These are phyloP conservation scores for Thalassarche chlororhynchos DNA, from an alignment of 2,113 vertebrate genomes.

Conservation along the genomic window DNA sequence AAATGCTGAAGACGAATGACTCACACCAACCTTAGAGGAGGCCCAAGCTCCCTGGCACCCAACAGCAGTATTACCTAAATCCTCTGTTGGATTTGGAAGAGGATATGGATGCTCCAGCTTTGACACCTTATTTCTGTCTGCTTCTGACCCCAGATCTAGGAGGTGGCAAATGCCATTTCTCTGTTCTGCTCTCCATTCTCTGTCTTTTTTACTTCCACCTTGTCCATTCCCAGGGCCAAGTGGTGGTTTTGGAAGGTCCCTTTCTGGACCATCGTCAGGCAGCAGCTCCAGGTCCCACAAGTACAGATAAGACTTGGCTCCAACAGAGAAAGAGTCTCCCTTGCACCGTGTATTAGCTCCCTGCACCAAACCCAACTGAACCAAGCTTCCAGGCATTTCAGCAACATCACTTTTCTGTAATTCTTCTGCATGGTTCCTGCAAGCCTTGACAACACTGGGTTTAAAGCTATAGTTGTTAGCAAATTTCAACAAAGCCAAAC, in stretches of 20 bases:
- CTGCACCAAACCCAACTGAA: not conserved
- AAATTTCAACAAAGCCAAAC: conserved; percentile 36
- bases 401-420: not conserved
- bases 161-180: not conserved
- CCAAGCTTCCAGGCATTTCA: not conserved
- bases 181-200: not conserved
- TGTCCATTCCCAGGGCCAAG: not conserved
- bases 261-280: not conserved
- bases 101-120: not conserved
- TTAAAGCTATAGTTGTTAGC: not conserved
- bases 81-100: rapidly evolving
- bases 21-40: not conserved
- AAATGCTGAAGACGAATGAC: not conserved
- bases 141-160: not conserved
- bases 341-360: not conserved
- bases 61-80: rapidly evolving
- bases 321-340: not conserved
- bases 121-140: not conserved
- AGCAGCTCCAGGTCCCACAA: not conserved
- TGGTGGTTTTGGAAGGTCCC: not conserved
- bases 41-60: not conserved
- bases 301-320: not conserved
- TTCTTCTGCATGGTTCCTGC: not conserved
- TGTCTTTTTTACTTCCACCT: not conserved
- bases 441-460: not conserved